Evolutionary conservation across 2,113 vertebrate genomes (phyloP), one percentile per base, ranked within the genome.

Genomic region (Nymphicus hollandicus): DNA sequence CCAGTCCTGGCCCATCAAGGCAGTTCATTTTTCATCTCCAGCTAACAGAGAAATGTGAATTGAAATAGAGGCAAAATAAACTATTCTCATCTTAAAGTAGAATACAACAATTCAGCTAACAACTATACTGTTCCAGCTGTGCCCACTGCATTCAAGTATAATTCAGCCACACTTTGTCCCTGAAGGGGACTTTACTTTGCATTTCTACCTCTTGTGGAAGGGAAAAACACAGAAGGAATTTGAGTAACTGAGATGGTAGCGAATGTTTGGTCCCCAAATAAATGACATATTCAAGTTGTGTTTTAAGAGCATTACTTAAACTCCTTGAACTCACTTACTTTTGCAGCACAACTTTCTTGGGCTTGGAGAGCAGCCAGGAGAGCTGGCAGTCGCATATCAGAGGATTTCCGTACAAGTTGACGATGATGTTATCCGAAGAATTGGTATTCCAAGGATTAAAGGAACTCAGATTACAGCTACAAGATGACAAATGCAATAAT

Each of bases 401-500:
- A 37, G 98, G 98, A 80, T 98, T 98, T 81, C 97, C 97, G 0
- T 91, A 88, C 77, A 98, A 96, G 87, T 18, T 95, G 90, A 98
- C 78, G 49, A 33, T 47, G 24, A 98, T 80, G 47, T 37, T 68
- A 9, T 79, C 84, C 1, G 91, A 96, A 24, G 97, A 97, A 78
- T 23, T 91, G 49, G 88, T 85, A 22, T 91, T 97, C 98, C 98
- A 98, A 16, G 96, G 85, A 83, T 81, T 81, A 56, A 98, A 97
- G 74, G 97, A 94, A 79, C 93, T 98, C 96, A 98, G 88, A 85
- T 98, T 98, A 91, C 98, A 98, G 87, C 98, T 98, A 80, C 79
- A 97, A 91, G 37, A 91, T 87, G 73, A 84, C 12, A 95, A 92
- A 91, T 9, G 28, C 12, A 81, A 17, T 63, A 35, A 86, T 94